phyloP scores from a whole-genome alignment of 2,113 vertebrate species.

The Phalacrocorax pelagicus region DNA sequence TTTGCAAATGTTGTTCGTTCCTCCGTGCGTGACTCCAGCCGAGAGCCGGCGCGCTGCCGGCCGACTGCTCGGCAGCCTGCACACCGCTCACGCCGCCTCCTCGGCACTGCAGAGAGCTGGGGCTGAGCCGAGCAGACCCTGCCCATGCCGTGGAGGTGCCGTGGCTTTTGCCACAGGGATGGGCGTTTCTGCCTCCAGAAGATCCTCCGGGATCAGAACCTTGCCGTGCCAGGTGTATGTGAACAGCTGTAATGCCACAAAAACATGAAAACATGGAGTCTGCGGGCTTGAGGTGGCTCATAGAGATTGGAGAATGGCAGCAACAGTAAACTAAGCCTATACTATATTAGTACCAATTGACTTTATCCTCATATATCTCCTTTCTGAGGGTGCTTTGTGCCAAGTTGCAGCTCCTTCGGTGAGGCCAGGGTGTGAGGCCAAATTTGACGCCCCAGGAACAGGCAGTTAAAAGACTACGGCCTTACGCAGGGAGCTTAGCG shows the following conservation, averaged over 20 bases:
- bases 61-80: neutral
- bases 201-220: neutral
- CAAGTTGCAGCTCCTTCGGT: neutral
- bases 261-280: accelerated
- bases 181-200: neutral
- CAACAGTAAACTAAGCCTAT: neutral
- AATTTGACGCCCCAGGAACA: neutral
- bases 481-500: neutral
- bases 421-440: accelerated
- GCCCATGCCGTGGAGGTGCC: neutral
- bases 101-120: neutral
- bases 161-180: neutral
- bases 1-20: neutral
- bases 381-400: neutral
- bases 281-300: neutral
- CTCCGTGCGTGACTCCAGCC: neutral
- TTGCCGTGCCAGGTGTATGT: too few species aligned
- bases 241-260: accelerated
- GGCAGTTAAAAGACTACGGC: accelerated
- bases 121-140: neutral
- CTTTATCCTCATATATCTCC: neutral
- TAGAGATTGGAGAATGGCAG: neutral
- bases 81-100: neutral
- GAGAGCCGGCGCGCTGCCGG: neutral
- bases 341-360: neutral